Evolutionary conservation across 2,113 vertebrate species (phyloP), one percentile per base, ranked within the genome.

Genomic region (Pelobates fuscus): DNA sequence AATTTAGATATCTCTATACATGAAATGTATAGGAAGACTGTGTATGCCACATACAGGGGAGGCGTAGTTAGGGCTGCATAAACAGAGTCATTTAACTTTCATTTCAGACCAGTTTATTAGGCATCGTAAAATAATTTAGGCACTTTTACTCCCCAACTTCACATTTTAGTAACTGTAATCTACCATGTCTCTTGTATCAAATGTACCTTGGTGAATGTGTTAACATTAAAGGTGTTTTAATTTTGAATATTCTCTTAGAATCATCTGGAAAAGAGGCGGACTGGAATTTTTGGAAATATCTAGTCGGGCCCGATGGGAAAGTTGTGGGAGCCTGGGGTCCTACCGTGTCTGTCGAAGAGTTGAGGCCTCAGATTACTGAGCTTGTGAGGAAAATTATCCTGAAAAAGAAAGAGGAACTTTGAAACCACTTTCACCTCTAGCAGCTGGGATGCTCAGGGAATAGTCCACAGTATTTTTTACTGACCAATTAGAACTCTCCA

Each of bases 261-360:
- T 86, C 89, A 23, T 93, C 93, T 60, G 92, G 92, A 58, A 93
- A 95, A 80, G 95, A 98, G 78, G 97, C 97, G 18, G 92, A 94
- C 74, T 99, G 97, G 97, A 99, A 99, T 79, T 99, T 99, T 88
- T 99, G 96, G 96, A 99, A 99, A 83, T 99, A 95, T 74, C 88
- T 99, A 0, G 86, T 99, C 17, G 91, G 92, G 21, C 88, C 94
- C 0, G 88, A 94, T 30, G 97, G 97, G 2, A 92, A 94, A 61
- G 95, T 92, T 20, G 88, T 95, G 26, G 93, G 92, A 8, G 89
- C 90, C 0, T 99, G 97, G 97, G 96, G 94, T 57, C 94, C 95
- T 7, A 87, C 88, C 0, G 89, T 95, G 60, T 78, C 95, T 2
- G 83, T 98, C 71, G 92, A 93, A 81, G 94, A 98, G 80, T 88